phyloP scores from a whole-genome alignment of 1,140 invertebrate genomes.

The Bombus terrestris region DNA sequence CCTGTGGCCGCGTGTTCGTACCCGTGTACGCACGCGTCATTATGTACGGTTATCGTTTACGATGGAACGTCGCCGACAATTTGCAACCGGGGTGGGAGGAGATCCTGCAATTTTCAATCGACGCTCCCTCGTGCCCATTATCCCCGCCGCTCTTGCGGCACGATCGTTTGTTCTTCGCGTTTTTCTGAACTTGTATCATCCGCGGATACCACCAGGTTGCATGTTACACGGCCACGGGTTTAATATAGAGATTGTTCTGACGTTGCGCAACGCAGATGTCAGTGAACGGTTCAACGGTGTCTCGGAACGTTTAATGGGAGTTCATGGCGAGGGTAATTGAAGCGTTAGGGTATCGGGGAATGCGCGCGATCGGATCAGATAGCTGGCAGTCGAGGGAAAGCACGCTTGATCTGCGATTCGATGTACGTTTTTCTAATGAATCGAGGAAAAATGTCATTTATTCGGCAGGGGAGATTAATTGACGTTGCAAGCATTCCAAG shows the following conservation, averaged over 20 bases:
- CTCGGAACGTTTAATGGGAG: not conserved
- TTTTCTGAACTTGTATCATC: conserved; percentile 52
- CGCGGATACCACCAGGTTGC: not conserved
- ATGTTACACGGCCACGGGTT: not conserved
- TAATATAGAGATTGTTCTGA: conserved; percentile 2
- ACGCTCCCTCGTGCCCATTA: conserved; percentile 49
- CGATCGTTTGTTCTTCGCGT: conserved; percentile 23
- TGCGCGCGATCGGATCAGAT: too few species aligned
- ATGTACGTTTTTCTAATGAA: too few species aligned
- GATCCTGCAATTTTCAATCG: conserved; percentile 45
- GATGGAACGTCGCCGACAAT: conserved; percentile 19
- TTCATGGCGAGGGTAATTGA: not conserved
- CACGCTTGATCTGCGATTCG: too few species aligned
- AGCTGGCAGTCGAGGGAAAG: too few species aligned
- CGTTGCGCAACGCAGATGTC: conserved; percentile 2
- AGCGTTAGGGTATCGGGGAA: not conserved
- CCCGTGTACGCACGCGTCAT: not conserved
- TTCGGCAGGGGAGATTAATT: too few species aligned
- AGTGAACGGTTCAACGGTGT: not conserved
- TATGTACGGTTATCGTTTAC: conserved; percentile 22
- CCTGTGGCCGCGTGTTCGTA: not conserved
- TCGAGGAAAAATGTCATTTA: too few species aligned
- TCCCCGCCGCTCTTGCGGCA: not conserved
- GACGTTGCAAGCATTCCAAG: not conserved
- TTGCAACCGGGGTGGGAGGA: not conserved